Conservation (phyloP, 2,797 vertebrate species). For the Rhadinocentrus ornatus region DNA sequence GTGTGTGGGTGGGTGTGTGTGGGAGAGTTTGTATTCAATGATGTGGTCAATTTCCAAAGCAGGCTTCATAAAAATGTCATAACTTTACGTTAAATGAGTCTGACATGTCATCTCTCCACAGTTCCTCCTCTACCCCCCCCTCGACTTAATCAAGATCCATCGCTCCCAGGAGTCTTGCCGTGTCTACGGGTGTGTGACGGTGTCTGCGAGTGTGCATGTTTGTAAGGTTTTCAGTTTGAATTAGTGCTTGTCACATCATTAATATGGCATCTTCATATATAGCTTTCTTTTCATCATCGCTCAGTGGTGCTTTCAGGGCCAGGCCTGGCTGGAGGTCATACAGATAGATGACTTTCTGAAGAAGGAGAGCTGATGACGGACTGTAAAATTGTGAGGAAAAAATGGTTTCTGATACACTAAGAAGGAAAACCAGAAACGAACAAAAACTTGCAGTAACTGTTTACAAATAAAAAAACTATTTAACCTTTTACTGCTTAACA, state of each 20-base stretch:
- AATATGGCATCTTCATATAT: conserved; percentile 59
- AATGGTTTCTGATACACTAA: conserved; percentile 25
- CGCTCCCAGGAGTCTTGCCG: conserved; percentile 51
- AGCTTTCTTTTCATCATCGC: conserved; percentile 61
- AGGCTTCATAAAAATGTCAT: conserved; percentile 73
- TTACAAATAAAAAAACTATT: background rate
- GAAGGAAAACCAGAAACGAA: too few species aligned
- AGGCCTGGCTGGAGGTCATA: conserved; percentile 46
- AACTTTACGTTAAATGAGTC: conserved; percentile 72
- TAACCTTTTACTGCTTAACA: too few species aligned
- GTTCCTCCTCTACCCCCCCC: conserved; percentile 21
- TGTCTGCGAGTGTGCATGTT: conserved; percentile 25
- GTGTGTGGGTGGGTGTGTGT: background rate
- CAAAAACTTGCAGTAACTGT: background rate
- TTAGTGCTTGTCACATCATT: conserved; percentile 70
- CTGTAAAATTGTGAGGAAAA: conserved; percentile 25
- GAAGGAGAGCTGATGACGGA: conserved; percentile 19
- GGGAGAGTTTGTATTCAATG: conserved; percentile 19
- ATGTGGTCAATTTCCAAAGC: conserved; percentile 55
- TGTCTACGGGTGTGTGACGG: conserved; percentile 21
- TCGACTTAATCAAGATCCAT: conserved; percentile 76
- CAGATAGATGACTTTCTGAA: conserved; percentile 28
- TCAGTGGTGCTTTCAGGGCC: conserved; percentile 56
- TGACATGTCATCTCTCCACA: conserved; percentile 51
- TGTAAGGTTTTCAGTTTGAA: conserved; percentile 61